Evolutionary conservation across 2,888 invertebrate genomes (phyloP).

Genomic region (Pachycephus smyrnensis): DNA sequence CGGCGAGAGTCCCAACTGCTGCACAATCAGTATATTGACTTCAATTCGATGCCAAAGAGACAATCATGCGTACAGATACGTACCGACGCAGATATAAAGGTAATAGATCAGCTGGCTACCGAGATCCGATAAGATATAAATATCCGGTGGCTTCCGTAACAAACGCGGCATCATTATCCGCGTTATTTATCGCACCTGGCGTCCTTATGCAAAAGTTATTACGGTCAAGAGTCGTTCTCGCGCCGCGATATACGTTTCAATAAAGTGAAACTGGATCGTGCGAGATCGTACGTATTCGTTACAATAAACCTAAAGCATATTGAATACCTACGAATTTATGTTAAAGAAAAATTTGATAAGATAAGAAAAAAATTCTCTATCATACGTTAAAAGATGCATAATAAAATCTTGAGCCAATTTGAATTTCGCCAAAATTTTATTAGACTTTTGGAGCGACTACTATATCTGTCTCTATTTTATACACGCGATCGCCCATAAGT

Average conservation of each 20-base stretch:
- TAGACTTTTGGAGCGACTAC: not conserved
- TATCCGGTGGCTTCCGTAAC: constrained; percentile 10
- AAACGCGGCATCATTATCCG: constrained; percentile 23
- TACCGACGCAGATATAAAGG: constrained; percentile 9
- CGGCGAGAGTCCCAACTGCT: not conserved
- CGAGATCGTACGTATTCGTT: not conserved
- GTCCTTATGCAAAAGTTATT: constrained; percentile 23
- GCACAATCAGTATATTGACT: not conserved
- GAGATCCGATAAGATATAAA: constrained; percentile 29
- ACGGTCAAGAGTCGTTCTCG: constrained; percentile 13
- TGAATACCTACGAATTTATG: not conserved
- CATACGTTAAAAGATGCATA: not conserved
- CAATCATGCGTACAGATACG: constrained; percentile 22
- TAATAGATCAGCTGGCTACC: constrained; percentile 29
- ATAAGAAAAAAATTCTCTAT: not conserved
- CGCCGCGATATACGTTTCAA: constrained; percentile 5
- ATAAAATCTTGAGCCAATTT: not conserved
- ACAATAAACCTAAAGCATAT: not conserved
- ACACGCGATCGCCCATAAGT: not conserved
- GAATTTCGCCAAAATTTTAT: not conserved
- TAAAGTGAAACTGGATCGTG: constrained; percentile 3
- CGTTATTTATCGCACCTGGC: constrained; percentile 22
- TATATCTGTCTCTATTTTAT: not conserved
- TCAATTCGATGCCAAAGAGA: constrained; percentile 34
- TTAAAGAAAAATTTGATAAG: not conserved